Evolutionary conservation across 2,888 invertebrate species (phyloP), one percentile per base, ranked within the genome.

Genomic region (Pelosia muscerda): DNA sequence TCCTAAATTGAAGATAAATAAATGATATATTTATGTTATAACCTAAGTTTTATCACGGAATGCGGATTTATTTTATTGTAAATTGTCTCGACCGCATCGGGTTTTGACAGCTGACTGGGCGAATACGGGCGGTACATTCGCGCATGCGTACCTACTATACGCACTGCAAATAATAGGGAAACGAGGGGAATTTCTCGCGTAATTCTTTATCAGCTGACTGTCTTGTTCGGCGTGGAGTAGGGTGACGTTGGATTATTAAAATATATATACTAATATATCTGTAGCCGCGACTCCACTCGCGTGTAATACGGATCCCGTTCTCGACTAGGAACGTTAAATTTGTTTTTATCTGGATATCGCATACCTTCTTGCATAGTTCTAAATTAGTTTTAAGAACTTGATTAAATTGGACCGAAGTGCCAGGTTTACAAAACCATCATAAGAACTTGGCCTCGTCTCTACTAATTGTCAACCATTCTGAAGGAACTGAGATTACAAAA

Each of bases 131-230:
- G 76, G 63, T 56, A 79, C 67, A 64, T 38, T 28, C 75, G 81
- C 90, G 90, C 91, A 87, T 88, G 91, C 90, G 91, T 79, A 60
- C 90, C 91, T 79, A 60, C 90, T 90, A 87, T 88, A 90, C 90
- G 90, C 78, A 60, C 57, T 75, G 69, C 68, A 69, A 68, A 63
- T 63, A 70, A 66, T 73, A 81, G 76, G 75, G 63, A 54, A 71
- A 67, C n/a, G 61, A 75, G 75, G 78, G 78, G 77, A 75, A 78
- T 68, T 71, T 72, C 77, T 76, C 63, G 75, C 77, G 68, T n/a
- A 74, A 75, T 67, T 74, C 70, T 62, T 56, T 74, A 75, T 75
- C 74, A 82, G 81, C 82, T 82, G 75, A 76, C 76, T 66, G 65
- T 64, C 34, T 59, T 64, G 59, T 34, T 60, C 15, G 42, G 63